Evolutionary conservation across 2,797 vertebrate species (phyloP), one percentile per base, ranked within the genome.

Genomic region (Anguilla marmorata): DNA sequence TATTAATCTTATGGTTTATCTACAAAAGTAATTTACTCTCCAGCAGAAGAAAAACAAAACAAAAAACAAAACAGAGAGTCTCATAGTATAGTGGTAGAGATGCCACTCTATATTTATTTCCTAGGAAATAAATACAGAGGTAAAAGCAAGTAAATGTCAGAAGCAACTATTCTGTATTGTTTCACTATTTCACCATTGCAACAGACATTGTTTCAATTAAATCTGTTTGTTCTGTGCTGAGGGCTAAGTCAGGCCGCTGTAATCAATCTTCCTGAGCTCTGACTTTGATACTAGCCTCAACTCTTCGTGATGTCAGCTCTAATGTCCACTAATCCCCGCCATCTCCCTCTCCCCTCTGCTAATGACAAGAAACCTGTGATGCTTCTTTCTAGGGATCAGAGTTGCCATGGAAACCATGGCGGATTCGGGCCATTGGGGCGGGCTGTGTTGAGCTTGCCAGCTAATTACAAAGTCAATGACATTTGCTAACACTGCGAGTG

Each of bases 381-480:
- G 80, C 50, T 89, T 83, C 56, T 58, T 83, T 66, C 50, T 69
- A 48, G 84, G 63, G 85, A 86, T 84, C 60, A 63, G 50, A 41
- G 90, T 91, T 89, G 84, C 89, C 89, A 33, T 92, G 89, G 90
- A n/a, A 89, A 92, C 89, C 88, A 48, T 27, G 45, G 80, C 84
- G 30, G 37, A 33, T 86, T 63, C 54, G n/a, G 87, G 52, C n/a
- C 33, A 33, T 30, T 21, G 9, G 85, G 45, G 41, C 66, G 56
- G 27, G 56, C 69, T 85, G 41, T 88, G 76, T 87, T 85, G 33
- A 50, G 56, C 87, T 58, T 83, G 30, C 86, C 48, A 88, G 89
- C 86, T 90, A 89, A 91, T 91, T 90, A 90, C 86, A 88, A 88
- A 90, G 87, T 84, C 90, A 86, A 86, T 89, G 89, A 90, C 89